These are phyloP conservation scores for Drosophila parvula DNA, from an alignment of 1,140 invertebrate genomes.

Conservation along the genomic window DNA sequence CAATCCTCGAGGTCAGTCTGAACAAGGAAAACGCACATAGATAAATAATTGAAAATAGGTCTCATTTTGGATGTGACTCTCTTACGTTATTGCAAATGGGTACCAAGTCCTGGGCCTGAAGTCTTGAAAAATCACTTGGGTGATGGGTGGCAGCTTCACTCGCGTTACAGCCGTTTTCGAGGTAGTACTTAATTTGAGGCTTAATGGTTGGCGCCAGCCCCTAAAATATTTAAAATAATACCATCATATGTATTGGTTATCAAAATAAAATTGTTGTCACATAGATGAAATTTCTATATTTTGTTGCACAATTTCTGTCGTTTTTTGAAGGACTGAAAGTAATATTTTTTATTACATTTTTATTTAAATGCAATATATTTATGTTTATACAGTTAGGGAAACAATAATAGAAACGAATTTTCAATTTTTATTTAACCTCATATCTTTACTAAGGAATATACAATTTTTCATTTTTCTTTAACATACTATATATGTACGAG, in stretches of 20 bases:
- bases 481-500: no score
- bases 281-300: no score
- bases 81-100: conserved; percentile 76
- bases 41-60: neutral
- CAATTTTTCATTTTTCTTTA: no score
- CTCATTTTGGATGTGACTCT: neutral
- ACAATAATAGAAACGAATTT: no score
- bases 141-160: conserved; percentile 16
- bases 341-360: no score
- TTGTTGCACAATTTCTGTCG: no score
- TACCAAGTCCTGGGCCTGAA: conserved; percentile 76
- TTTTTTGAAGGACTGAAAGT: no score
- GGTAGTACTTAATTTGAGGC: conserved; percentile 77
- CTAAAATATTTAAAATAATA: conserved; percentile 38
- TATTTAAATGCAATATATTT: no score
- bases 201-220: conserved; percentile 80
- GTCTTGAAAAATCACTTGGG: conserved; percentile 71
- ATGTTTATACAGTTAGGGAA: no score
- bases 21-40: neutral
- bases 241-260: neutral
- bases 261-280: no score
- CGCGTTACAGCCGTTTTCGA: conserved; percentile 28
- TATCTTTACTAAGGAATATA: no score
- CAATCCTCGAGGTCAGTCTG: conserved; percentile 83
- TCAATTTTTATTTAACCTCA: no score